Evolutionary conservation across 2,797 vertebrate genomes (phyloP), one percentile per base, ranked within the genome.

Genomic region (Potorous gilbertii): DNA sequence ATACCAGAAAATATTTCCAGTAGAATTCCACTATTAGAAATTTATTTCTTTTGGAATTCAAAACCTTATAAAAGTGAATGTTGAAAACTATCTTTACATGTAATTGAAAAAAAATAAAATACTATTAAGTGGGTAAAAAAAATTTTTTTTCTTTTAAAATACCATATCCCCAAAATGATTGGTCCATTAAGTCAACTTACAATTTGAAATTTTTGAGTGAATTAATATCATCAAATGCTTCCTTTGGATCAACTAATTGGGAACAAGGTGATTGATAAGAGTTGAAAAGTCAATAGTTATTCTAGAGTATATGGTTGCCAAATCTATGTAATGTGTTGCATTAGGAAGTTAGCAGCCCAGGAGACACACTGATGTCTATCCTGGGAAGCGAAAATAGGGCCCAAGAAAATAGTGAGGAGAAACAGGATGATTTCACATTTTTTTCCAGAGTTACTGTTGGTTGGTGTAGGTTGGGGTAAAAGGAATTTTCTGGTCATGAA

Each of bases 401-500:
- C 46, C 57, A 94, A 96, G 29, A 94, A n/a, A n/a, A 62, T 34
- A 93, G 31, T 1, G 21, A 56, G 90, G 1, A 55, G 40, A 66
- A 34, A n/a, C 31, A 66, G 13, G 31, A 16, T 66, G 13, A 66
- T 66, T 66, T 66, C 34, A n/a, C 62, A 34, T 62, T 66, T 66
- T 66, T 66, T 66, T 66, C 62, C 34, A n/a, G 13, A n/a, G 34
- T 4, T n/a, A 13, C 31, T 66, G 31, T 12, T 66, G 57, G 55
- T 56, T 92, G 92, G 50, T 62, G 1, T 34, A 0, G 10, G 91
- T 40, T 6, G n/a, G n/a, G 24, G 56, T 56, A n/a, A 90, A 16
- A 66, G 59, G 14, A 91, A 91, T 95, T n/a, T 81, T 90, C 93
- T 95, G 50, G 74, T 11, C 31, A 54, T 0, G 92, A 95, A 96